Percentiles rank a stretch among this genome's conserved stretches.
Evolutionary conservation across 1,140 invertebrate genomes (phyloP).

Genomic region (Drosophila burlai): DNA sequence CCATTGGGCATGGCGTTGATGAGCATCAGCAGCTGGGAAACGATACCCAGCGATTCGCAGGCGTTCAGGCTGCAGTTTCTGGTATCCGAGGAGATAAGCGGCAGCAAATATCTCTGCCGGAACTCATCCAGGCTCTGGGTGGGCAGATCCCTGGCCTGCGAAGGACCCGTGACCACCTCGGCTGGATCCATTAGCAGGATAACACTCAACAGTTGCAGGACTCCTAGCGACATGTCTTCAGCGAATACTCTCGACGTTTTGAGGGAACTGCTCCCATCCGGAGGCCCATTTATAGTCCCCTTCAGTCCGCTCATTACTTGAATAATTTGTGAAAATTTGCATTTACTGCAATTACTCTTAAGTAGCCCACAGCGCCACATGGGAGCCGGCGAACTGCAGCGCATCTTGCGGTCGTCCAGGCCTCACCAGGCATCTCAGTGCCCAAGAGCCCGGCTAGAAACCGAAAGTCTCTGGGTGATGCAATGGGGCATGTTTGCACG

Average conservation of each 20-base stretch:
- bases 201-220: conserved; percentile 12
- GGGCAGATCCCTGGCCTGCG: conserved; percentile 34
- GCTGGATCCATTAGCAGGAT: conserved; percentile 27
- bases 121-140: conserved; percentile 66
- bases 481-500: conserved; percentile 16
- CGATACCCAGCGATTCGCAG: conserved; percentile 70
- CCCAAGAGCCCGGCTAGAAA: conserved; percentile 14
- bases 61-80: conserved; percentile 72
- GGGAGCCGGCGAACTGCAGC: conserved; percentile 28
- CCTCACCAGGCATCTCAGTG: neutral
- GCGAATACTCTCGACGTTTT: conserved; percentile 14
- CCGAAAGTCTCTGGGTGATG: conserved; percentile 34
- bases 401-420: conserved; percentile 29
- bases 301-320: conserved; percentile 46
- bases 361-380: conserved; percentile 58
- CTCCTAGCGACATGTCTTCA: conserved; percentile 39
- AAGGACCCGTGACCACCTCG: conserved; percentile 7
- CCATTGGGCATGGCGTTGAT: conserved; percentile 65
- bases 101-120: conserved; percentile 63
- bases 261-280: conserved; percentile 1
- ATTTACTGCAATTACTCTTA: conserved; percentile 72
- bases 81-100: conserved; percentile 51
- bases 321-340: conserved; percentile 72
- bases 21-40: conserved; percentile 69
- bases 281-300: conserved; percentile 54